phyloP scores from a whole-genome alignment of 2,797 vertebrate genomes.

The Mormyrus proboscirostris region DNA sequence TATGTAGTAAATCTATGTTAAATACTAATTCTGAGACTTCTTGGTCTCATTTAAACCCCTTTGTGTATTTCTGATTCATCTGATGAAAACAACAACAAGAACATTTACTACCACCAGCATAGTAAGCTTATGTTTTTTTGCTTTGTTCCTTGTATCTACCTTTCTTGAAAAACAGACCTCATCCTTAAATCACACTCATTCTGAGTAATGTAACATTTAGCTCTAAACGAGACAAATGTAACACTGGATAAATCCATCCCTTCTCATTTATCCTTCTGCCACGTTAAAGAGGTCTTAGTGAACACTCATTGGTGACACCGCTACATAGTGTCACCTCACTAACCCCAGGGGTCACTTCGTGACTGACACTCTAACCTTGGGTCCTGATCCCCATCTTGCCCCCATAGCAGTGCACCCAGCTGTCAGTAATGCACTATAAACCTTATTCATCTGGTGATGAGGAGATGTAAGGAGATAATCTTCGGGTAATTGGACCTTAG shows the following conservation, averaged over 20 bases:
- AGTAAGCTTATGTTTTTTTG: neutral
- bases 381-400: conserved; percentile 66
- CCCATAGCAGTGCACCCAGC: conserved; percentile 78
- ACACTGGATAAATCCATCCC: conserved; percentile 65
- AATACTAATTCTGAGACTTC: neutral
- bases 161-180: conserved; percentile 38
- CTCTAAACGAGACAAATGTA: conserved; percentile 42
- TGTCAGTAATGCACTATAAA: conserved; percentile 77
- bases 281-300: conserved; percentile 53
- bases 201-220: conserved; percentile 40
- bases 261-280: conserved; percentile 58
- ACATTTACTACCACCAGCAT: neutral
- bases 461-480: conserved; percentile 88
- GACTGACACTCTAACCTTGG: conserved; percentile 77
- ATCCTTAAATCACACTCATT: conserved; percentile 45
- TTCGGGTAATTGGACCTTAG: conserved; percentile 90
- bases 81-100: conserved; percentile 61
- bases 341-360: conserved; percentile 68
- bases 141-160: conserved; percentile 62
- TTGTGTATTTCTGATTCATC: conserved; percentile 40
- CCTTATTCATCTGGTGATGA: conserved; percentile 81
- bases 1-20: neutral
- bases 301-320: conserved; percentile 65
- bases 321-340: conserved; percentile 69
- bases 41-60: neutral